A percentile compares a stretch with the other conserved stretches of the same genome.
Conservation (phyloP, 2,888 invertebrate species). For the Brenthis hecate region DNA sequence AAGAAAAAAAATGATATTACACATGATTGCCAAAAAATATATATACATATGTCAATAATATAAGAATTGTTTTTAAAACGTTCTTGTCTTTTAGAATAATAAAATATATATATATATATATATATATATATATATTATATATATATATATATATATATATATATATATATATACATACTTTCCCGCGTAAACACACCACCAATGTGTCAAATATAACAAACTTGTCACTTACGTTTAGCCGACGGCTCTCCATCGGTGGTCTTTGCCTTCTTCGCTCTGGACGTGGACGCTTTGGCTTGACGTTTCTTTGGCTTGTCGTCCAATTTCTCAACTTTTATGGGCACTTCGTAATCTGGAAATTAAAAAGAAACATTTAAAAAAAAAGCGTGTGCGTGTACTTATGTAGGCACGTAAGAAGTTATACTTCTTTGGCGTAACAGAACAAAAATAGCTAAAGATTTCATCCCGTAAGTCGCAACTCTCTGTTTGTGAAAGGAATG, state of each 20-base stretch:
- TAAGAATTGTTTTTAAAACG: no score
- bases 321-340: conserved; percentile 57
- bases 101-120: neutral
- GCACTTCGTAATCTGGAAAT: conserved; percentile 61
- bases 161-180: conserved; percentile 6
- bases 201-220: conserved; percentile 40
- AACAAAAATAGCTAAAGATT: no score
- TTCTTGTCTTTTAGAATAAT: no score
- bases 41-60: no score
- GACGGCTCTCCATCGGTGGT: conserved; percentile 55
- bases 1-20: no score
- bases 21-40: no score
- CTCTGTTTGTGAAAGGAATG: no score
- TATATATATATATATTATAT: neutral
- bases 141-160: no score
- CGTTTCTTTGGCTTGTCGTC: conserved; percentile 68
- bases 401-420: no score
- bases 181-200: conserved; percentile 50
- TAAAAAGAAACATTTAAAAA: neutral
- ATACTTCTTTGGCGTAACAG: no score
- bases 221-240: conserved; percentile 68
- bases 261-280: conserved; percentile 63
- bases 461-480: no score
- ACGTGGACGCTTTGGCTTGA: conserved; percentile 51
- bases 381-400: neutral